A percentile compares a stretch with the other conserved stretches of the same genome.
Conservation (phyloP, 2,113 vertebrate species). For the Halcyon senegalensis region DNA sequence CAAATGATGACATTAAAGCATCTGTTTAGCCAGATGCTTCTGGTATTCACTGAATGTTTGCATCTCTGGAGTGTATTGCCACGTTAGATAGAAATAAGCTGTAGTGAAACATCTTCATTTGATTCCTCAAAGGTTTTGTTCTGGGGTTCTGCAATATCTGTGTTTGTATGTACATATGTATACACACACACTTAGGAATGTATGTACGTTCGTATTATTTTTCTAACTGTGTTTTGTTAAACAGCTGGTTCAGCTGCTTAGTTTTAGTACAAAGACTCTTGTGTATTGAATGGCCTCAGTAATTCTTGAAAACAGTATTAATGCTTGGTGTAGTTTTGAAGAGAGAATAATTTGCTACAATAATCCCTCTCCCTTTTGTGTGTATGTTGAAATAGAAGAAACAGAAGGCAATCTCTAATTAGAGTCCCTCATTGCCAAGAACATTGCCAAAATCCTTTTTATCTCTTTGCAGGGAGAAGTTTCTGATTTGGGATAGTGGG, state of each 20-base stretch:
- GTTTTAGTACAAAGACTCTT: neutral
- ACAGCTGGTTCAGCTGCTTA: neutral
- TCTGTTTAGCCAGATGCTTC: slow-evolving; percentile 33
- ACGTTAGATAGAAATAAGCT: neutral
- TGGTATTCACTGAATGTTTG: neutral
- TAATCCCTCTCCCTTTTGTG: neutral
- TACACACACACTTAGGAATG: too few species aligned
- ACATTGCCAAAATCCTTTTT: neutral
- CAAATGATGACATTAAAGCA: neutral
- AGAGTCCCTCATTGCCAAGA: neutral
- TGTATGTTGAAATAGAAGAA: neutral
- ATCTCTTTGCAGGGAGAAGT: neutral
- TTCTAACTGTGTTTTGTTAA: neutral
- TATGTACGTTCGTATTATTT: neutral
- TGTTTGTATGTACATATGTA: neutral
- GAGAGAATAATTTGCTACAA: neutral
- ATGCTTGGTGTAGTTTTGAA: neutral
- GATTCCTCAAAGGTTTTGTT: neutral
- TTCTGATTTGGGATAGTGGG: neutral
- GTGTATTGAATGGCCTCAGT: neutral
- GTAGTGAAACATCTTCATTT: neutral
- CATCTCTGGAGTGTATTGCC: neutral
- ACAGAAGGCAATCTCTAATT: neutral
- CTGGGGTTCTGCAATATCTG: neutral
- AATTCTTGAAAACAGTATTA: neutral